Percentiles rank a stretch among this genome's conserved stretches.
Conservation (phyloP, 2,888 invertebrate genomes). For the Lobophora halterata region DNA sequence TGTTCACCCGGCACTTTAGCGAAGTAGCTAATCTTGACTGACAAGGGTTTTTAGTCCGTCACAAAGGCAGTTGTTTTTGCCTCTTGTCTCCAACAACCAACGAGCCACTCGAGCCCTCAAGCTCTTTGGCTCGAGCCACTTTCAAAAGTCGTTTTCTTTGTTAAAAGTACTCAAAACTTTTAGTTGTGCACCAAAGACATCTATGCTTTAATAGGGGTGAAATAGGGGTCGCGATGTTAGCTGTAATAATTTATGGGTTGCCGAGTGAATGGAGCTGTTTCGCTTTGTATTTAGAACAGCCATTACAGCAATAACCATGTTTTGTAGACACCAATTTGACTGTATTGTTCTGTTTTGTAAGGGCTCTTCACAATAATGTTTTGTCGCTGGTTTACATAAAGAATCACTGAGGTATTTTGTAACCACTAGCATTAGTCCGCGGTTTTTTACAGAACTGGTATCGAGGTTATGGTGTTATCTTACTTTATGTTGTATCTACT, state of each 20-base stretch:
- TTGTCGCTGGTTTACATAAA: too few relatives aligned
- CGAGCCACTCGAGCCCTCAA: constrained; percentile 30
- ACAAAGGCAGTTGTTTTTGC: constrained; percentile 31
- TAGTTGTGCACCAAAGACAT: constrained; percentile 27
- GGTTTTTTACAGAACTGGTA: too few relatives aligned
- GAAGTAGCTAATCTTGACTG: constrained; percentile 4
- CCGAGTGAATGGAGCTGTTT: constrained; percentile 28
- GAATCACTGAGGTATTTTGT: too few relatives aligned
- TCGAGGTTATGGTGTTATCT: too few relatives aligned
- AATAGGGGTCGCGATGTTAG: constrained; percentile 25
- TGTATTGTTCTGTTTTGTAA: constrained; percentile 23
- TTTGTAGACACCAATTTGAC: constrained; percentile 21
- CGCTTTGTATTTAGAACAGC: constrained; percentile 26
- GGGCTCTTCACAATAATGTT: constrained; percentile 17
- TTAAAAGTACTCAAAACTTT: constrained; percentile 43
- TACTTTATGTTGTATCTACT: too few relatives aligned
- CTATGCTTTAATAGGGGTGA: constrained; percentile 18
- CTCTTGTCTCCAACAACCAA: constrained; percentile 17
- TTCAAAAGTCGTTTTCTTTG: constrained; percentile 41
- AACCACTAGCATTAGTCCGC: too few relatives aligned
- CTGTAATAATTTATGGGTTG: constrained; percentile 30
- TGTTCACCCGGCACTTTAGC: neutral
- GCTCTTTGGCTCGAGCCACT: constrained; percentile 41
- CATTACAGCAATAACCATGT: constrained; percentile 29
- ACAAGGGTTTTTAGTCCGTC: constrained; percentile 24